These are phyloP conservation scores for Pogonocichla stellata DNA, from an alignment of 2,113 vertebrate genomes.

Conservation along the genomic window DNA sequence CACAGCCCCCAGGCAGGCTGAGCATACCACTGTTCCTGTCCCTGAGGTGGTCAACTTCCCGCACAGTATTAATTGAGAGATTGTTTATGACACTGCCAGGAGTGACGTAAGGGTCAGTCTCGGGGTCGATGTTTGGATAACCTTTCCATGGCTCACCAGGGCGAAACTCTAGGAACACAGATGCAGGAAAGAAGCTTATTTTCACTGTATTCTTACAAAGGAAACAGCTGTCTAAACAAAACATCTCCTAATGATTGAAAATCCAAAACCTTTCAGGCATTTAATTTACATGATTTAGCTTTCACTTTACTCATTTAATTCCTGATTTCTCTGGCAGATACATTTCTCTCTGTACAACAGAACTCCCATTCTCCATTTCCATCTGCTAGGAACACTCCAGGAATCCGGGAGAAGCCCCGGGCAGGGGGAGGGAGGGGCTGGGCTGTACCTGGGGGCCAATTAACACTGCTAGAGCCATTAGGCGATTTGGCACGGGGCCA, in stretches of 20 bases:
- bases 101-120: conserved; percentile 99
- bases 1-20: neutral
- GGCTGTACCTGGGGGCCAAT: conserved; percentile 88
- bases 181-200: neutral
- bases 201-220: neutral
- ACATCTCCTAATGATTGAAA: neutral
- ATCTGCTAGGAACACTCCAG: neutral
- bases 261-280: neutral
- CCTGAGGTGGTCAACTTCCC: conserved; percentile 99
- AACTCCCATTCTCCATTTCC: neutral
- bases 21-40: conserved; percentile 96
- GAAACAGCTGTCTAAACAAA: neutral
- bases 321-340: neutral
- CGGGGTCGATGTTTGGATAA: conserved; percentile 99
- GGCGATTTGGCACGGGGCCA: conserved; percentile 99
- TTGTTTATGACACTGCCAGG: conserved; percentile 99
- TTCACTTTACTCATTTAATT: neutral
- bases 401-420: too few relatives aligned
- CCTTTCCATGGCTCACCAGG: conserved; percentile 99
- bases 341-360: fast-evolving
- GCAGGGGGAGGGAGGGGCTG: neutral
- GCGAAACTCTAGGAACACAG: conserved; percentile 87
- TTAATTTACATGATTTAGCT: neutral
- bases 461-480: conserved; percentile 94
- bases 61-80: conserved; percentile 99